Evolutionary conservation across 2,113 vertebrate species (phyloP).

Genomic region (Anhinga anhinga): DNA sequence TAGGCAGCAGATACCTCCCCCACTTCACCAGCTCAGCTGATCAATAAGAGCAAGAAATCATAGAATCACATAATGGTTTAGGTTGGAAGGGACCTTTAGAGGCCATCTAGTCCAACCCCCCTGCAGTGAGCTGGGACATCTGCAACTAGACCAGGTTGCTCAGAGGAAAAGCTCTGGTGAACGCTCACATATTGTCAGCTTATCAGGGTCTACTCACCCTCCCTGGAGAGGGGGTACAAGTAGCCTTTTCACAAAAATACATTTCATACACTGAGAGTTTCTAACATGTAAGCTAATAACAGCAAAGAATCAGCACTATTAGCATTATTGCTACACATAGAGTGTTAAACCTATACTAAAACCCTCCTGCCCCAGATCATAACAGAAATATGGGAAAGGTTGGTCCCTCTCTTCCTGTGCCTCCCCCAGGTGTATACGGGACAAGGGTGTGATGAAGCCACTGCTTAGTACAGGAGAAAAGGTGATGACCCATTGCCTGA

Average conservation of each 20-base stretch:
- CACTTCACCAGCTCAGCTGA: background rate
- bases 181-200: background rate
- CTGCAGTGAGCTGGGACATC: too few species aligned
- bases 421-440: rapidly evolving
- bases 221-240: background rate
- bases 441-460: background rate
- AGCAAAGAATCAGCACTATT: background rate
- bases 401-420: background rate
- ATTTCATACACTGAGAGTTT: background rate
- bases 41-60: background rate
- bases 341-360: background rate
- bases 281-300: background rate
- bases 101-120: too few species aligned
- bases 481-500: background rate
- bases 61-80: too few species aligned
- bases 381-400: conserved; percentile 24
- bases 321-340: background rate
- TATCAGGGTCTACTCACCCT: background rate
- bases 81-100: too few species aligned
- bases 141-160: too few species aligned
- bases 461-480: background rate
- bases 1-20: background rate
- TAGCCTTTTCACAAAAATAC: background rate
- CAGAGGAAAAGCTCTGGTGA: background rate
- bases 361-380: background rate